phyloP scores from a whole-genome alignment of 2,888 invertebrate genomes.

The Drosophila kanekoi region DNA sequence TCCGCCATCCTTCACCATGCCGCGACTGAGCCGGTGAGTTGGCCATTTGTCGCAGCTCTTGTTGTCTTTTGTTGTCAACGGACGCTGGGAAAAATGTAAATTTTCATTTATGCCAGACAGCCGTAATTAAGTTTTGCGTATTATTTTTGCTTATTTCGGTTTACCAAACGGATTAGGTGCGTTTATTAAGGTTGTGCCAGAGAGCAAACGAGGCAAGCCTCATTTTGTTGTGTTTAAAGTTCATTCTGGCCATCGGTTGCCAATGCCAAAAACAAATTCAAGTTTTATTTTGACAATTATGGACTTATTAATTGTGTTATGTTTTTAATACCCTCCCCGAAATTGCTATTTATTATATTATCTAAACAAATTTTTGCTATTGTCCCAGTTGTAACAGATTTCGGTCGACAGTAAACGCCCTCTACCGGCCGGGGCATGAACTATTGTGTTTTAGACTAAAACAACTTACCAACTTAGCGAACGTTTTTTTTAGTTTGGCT shows the following conservation, averaged over 20 bases:
- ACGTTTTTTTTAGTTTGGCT: too few relatives aligned
- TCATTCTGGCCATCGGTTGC: too few relatives aligned
- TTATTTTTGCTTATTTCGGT: constrained; percentile 48
- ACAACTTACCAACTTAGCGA: not conserved
- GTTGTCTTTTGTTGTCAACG: constrained; percentile 35
- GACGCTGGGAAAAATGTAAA: constrained; percentile 44
- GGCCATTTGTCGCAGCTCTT: constrained; percentile 44
- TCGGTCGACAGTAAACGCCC: not conserved
- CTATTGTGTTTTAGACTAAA: constrained; percentile 2
- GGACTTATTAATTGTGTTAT: too few relatives aligned
- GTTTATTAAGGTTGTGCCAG: constrained; percentile 9
- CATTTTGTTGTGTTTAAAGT: not conserved
- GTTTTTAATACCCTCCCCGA: too few relatives aligned
- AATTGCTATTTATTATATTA: too few relatives aligned
- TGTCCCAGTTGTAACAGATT: too few relatives aligned
- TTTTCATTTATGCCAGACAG: constrained; percentile 46
- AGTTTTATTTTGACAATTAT: too few relatives aligned
- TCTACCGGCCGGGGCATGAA: not conserved
- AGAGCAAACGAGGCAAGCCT: not conserved
- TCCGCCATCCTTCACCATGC: not conserved
- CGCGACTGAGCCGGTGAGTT: constrained; percentile 26
- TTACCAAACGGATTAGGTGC: constrained; percentile 42
- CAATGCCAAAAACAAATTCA: too few relatives aligned
- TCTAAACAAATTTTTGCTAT: too few relatives aligned
- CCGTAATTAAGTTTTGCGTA: constrained; percentile 39